A percentile compares a stretch with the other conserved stretches of the same genome.
phyloP scores from a whole-genome alignment of 2,113 vertebrate genomes.

The Myotis davidii region DNA sequence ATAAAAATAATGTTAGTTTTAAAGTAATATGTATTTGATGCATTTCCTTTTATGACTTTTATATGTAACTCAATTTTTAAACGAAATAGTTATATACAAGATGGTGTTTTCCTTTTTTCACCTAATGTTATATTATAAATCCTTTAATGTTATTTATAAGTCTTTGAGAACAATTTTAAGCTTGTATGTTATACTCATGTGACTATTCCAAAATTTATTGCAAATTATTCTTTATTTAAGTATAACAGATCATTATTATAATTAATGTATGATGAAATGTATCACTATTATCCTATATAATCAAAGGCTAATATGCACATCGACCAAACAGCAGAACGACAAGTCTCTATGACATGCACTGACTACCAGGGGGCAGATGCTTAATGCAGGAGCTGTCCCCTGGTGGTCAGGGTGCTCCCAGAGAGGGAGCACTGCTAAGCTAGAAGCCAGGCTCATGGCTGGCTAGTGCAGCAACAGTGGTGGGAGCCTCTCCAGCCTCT shows the following conservation, averaged over 20 bases:
- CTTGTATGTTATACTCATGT: neutral
- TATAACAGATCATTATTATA: neutral
- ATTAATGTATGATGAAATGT: neutral
- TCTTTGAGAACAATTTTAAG: slow-evolving; percentile 27
- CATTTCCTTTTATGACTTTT: neutral
- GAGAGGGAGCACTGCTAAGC: no score
- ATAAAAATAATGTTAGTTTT: neutral
- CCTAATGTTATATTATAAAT: neutral
- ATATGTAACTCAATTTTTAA: neutral
- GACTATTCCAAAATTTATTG: neutral
- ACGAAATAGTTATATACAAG: neutral
- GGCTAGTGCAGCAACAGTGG: no score
- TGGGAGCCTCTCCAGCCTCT: no score
- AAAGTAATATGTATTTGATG: neutral
- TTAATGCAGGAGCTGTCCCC: no score
- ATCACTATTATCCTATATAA: neutral
- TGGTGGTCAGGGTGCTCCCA: no score
- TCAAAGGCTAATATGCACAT: no score
- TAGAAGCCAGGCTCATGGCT: no score
- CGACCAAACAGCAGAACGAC: no score
- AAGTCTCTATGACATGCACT: no score
- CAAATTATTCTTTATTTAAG: neutral
- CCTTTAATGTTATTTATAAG: neutral
- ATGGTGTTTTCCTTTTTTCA: neutral
- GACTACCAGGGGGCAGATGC: no score